Conservation (phyloP, 2,888 invertebrate genomes). For the Himalopsyche tibetana region DNA sequence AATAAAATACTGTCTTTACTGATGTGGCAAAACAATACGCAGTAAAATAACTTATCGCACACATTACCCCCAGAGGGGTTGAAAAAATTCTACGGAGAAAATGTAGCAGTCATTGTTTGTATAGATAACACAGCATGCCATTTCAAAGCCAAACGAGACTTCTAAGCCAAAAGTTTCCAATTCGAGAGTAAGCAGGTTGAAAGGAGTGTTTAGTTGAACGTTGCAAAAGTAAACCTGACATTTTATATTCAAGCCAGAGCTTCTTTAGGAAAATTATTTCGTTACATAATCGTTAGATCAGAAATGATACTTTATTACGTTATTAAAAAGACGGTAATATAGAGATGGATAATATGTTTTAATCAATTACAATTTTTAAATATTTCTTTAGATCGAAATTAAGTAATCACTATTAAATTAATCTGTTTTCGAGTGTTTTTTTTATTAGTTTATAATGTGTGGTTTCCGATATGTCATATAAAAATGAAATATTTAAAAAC, state of each 20-base stretch:
- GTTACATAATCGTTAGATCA: no score
- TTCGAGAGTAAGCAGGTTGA: neutral
- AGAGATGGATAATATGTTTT: no score
- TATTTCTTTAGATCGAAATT: no score
- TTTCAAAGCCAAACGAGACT: neutral
- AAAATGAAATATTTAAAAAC: no score
- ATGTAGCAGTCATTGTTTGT: neutral
- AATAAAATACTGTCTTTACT: neutral
- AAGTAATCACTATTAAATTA: no score
- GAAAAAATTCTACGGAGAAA: neutral
- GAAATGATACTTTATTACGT: no score
- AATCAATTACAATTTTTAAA: no score
- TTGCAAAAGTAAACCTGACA: neutral
- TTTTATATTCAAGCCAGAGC: neutral
- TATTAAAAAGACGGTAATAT: no score
- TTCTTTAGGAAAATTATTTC: neutral
- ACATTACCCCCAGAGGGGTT: neutral
- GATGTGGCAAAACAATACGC: neutral
- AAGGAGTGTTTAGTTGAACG: neutral
- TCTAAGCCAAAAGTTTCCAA: neutral
- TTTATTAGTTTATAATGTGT: no score
- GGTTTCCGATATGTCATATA: no score
- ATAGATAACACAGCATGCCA: conserved; percentile 5
- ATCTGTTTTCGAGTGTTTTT: no score
- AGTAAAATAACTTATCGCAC: neutral